phyloP scores from a whole-genome alignment of 2,888 invertebrate genomes.

The Zygogramma bicolorata region DNA sequence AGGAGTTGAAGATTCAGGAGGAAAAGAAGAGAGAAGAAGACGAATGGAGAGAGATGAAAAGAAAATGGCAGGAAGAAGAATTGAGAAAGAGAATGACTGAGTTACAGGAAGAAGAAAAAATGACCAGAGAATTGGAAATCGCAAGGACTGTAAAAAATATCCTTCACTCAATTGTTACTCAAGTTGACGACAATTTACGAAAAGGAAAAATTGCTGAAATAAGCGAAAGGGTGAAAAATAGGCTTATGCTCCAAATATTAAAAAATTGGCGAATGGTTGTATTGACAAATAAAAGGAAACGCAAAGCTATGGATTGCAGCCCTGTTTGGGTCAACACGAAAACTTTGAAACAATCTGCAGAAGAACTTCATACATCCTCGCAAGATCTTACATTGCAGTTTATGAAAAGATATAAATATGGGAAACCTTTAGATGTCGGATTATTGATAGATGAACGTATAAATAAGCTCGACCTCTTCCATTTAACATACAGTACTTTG shows the following conservation, averaged over 20 bases:
- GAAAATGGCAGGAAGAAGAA: slow-evolving; percentile 43
- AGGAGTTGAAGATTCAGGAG: slow-evolving; percentile 42
- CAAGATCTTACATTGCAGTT: slow-evolving; percentile 66
- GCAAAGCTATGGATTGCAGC: slow-evolving; percentile 69
- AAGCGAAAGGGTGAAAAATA: slow-evolving; percentile 59
- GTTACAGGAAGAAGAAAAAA: slow-evolving; percentile 46
- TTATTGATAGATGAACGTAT: slow-evolving; percentile 43
- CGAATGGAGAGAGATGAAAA: slow-evolving; percentile 43
- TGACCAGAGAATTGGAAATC: slow-evolving; percentile 50
- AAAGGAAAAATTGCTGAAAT: slow-evolving; percentile 64
- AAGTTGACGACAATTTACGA: slow-evolving; percentile 61
- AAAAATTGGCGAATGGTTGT: slow-evolving; percentile 67
- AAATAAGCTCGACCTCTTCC: slow-evolving; percentile 53
- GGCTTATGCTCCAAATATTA: slow-evolving; percentile 64
- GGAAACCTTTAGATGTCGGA: slow-evolving; percentile 57
- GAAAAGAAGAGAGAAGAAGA: slow-evolving; percentile 40
- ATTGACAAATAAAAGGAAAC: slow-evolving; percentile 65
- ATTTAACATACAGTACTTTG: slow-evolving; percentile 55
- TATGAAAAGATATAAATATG: slow-evolving; percentile 68
- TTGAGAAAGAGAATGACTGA: slow-evolving; percentile 40
- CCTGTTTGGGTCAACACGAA: slow-evolving; percentile 70
- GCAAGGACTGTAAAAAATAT: slow-evolving; percentile 56
- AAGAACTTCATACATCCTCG: slow-evolving; percentile 65
- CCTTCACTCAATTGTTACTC: slow-evolving; percentile 59
- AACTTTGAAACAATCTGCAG: slow-evolving; percentile 64